These are phyloP conservation scores for Amiota mariae DNA, from an alignment of 2,888 invertebrate genomes.

Conservation along the genomic window DNA sequence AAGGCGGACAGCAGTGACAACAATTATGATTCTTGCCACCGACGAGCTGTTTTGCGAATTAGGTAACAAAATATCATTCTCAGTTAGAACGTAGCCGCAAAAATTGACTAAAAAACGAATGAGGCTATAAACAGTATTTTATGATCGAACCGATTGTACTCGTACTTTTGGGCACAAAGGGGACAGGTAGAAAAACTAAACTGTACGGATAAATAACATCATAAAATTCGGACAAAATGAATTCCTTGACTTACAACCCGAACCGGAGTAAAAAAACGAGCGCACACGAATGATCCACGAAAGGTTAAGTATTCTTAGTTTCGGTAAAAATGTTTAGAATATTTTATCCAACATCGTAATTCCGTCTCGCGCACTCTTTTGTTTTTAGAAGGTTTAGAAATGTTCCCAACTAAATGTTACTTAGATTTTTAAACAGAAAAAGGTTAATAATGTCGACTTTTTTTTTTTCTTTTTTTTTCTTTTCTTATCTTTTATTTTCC, in stretches of 20 bases:
- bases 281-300: not conserved
- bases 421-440: slow-evolving; percentile 53
- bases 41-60: slow-evolving; percentile 58
- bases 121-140: too few relatives aligned
- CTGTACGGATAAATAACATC: not conserved
- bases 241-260: slow-evolving; percentile 39
- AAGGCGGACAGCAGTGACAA: slow-evolving; percentile 41
- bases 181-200: too few relatives aligned
- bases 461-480: slow-evolving; percentile 29
- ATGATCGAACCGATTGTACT: too few relatives aligned
- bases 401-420: not conserved
- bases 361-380: slow-evolving; percentile 28
- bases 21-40: slow-evolving; percentile 63
- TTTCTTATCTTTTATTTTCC: slow-evolving; percentile 26
- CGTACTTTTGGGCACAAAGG: too few relatives aligned
- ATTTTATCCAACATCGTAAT: too few relatives aligned
- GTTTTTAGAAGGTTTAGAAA: slow-evolving; percentile 21
- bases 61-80: slow-evolving; percentile 62
- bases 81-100: slow-evolving; percentile 61
- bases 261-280: slow-evolving; percentile 31
- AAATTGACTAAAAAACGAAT: slow-evolving; percentile 57
- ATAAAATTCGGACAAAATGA: slow-evolving; percentile 54
- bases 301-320: not conserved
- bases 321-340: not conserved
- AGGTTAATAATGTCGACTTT: slow-evolving; percentile 48